Conservation (phyloP, 2,797 vertebrate genomes). For the Ctenochaetus hawaiiensis region DNA sequence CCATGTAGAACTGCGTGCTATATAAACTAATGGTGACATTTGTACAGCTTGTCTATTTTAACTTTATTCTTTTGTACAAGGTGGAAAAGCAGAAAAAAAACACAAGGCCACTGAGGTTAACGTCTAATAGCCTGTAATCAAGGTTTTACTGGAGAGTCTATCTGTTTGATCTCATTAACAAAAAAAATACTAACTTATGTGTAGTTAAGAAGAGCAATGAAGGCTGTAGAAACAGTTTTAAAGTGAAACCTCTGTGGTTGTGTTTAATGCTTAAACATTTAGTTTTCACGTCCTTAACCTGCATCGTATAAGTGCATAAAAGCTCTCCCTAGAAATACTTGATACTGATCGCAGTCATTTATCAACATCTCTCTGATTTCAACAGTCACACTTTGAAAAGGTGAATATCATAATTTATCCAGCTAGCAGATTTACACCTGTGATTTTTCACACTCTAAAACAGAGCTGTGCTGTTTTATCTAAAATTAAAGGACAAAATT, state of each 20-base stretch:
- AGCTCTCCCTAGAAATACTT: neutral
- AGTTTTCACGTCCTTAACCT: neutral
- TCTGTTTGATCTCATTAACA: neutral
- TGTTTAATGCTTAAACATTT: neutral
- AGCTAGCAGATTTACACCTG: neutral
- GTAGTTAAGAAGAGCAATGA: neutral
- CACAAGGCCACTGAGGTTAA: neutral
- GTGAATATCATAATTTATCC: neutral
- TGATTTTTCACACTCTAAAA: neutral
- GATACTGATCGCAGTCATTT: neutral
- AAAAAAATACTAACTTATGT: conserved; percentile 3
- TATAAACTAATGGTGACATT: neutral
- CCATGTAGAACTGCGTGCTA: neutral
- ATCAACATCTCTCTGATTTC: neutral
- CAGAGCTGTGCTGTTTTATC: neutral
- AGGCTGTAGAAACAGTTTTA: neutral
- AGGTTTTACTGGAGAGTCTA: neutral
- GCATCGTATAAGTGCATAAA: neutral
- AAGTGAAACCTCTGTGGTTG: neutral
- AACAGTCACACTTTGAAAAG: conserved; percentile 5
- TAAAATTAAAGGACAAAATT: neutral
- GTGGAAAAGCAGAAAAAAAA: neutral
- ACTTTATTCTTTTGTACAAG: neutral
- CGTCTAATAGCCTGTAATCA: neutral
- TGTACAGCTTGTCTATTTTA: neutral